These are phyloP conservation scores for Drosophila simulans DNA, from an alignment of 1,140 invertebrate genomes.

Conservation along the genomic window DNA sequence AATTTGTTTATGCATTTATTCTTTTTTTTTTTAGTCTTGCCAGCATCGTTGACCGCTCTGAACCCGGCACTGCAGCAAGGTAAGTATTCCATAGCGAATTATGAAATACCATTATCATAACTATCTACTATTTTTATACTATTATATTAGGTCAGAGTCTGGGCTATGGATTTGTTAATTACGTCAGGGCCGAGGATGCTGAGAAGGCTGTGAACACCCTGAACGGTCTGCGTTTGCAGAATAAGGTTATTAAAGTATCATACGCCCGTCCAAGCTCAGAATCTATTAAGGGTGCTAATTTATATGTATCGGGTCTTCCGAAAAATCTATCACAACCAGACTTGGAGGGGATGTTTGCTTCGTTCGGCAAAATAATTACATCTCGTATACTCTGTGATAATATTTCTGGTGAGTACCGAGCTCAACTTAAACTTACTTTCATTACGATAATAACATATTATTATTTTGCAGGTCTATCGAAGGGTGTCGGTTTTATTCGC, in stretches of 20 bases:
- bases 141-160: conserved; percentile 90
- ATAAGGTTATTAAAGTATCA: conserved; percentile 96
- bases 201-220: conserved; percentile 94
- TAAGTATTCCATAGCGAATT: conserved; percentile 24
- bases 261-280: conserved; percentile 95
- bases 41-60: conserved; percentile 82
- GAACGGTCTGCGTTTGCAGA: conserved; percentile 93
- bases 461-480: conserved; percentile 84
- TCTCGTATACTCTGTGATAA: conserved; percentile 95
- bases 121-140: neutral
- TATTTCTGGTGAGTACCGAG: conserved; percentile 87
- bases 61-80: conserved; percentile 84
- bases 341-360: conserved; percentile 92
- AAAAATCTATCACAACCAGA: conserved; percentile 94
- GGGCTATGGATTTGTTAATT: conserved; percentile 96
- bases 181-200: conserved; percentile 92
- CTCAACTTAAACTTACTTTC: neutral
- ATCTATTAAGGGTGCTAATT: conserved; percentile 95
- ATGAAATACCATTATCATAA: too few species aligned
- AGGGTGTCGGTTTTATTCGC: conserved; percentile 87
- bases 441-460: neutral
- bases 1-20: neutral
- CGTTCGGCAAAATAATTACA: conserved; percentile 94
- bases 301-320: conserved; percentile 94
- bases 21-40: conserved; percentile 69